Percentiles rank a stretch among this genome's conserved stretches.
Conservation (phyloP, 2,797 vertebrate species). For the Micromesistius poutassou region DNA sequence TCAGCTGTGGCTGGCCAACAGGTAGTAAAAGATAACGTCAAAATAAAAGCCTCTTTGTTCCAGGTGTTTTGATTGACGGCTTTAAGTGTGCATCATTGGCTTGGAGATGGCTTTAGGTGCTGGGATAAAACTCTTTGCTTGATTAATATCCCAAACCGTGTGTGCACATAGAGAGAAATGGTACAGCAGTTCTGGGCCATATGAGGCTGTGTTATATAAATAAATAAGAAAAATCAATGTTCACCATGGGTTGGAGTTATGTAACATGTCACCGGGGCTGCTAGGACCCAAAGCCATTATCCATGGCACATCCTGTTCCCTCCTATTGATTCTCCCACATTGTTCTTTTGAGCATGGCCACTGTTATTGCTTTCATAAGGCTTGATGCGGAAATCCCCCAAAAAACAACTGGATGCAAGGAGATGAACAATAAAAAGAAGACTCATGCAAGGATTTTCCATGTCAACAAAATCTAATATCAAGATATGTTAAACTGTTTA, state of each 20-base stretch:
- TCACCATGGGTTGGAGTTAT: slow-evolving; percentile 47
- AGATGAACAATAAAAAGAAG: not conserved
- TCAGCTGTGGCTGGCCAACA: not conserved
- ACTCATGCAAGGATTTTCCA: not conserved
- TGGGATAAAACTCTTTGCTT: not conserved
- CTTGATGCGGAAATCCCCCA: not conserved
- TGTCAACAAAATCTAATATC: not conserved
- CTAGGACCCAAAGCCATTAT: slow-evolving; percentile 39
- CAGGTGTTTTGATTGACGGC: not conserved
- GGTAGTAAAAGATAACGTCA: not conserved
- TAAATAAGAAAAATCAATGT: slow-evolving; percentile 60
- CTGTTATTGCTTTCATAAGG: slow-evolving; percentile 5
- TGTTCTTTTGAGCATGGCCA: not conserved
- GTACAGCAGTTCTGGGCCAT: slow-evolving; percentile 38
- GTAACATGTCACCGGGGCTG: slow-evolving; percentile 46
- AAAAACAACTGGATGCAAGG: not conserved
- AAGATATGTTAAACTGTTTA: not conserved
- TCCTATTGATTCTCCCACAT: slow-evolving; percentile 28
- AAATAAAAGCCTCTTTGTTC: not conserved
- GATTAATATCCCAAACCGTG: slow-evolving; percentile 40
- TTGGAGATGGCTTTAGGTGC: not conserved
- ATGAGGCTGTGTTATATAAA: slow-evolving; percentile 30
- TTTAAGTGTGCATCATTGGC: not conserved
- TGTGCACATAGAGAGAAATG: slow-evolving; percentile 37
- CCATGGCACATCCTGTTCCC: slow-evolving; percentile 39